Evolutionary conservation across 2,113 vertebrate genomes (phyloP).

Genomic region (Hippoglossus stenolepis): DNA sequence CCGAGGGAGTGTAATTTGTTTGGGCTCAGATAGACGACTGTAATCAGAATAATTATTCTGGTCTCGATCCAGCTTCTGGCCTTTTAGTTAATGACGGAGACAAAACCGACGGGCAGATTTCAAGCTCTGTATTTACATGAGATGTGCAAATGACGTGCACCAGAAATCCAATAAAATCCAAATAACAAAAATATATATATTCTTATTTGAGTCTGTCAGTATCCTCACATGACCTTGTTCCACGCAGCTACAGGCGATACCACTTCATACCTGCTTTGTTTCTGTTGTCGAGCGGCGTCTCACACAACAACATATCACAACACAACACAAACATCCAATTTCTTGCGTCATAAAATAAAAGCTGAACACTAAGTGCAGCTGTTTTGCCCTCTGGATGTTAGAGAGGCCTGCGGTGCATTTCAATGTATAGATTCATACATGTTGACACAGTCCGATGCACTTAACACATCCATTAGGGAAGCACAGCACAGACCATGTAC

Average conservation of each 20-base stretch:
- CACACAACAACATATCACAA: not conserved
- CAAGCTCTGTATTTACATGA: slow-evolving; percentile 44
- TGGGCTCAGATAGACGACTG: slow-evolving; percentile 63
- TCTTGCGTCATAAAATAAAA: slow-evolving; percentile 30
- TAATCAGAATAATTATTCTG: slow-evolving; percentile 78
- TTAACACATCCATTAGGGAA: slow-evolving; percentile 1
- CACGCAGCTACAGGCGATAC: not conserved
- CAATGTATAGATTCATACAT: not conserved
- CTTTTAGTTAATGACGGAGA: slow-evolving; percentile 74
- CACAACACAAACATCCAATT: not conserved
- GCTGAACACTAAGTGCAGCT: slow-evolving; percentile 1
- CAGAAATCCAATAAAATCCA: not conserved
- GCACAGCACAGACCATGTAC: not conserved
- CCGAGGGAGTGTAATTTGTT: slow-evolving; percentile 60
- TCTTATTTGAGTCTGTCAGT: not conserved
- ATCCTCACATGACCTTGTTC: slow-evolving; percentile 29
- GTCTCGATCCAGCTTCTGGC: slow-evolving; percentile 65
- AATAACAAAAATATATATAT: not conserved
- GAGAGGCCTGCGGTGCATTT: not conserved
- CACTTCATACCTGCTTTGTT: not conserved
- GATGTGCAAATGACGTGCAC: too few species aligned
- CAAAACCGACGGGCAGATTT: slow-evolving; percentile 23
- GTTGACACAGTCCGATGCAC: not conserved
- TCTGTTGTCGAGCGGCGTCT: not conserved
- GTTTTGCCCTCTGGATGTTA: slow-evolving; percentile 4